A percentile compares a stretch with the other conserved stretches of the same genome.
These are phyloP conservation scores for Periparus ater DNA, from an alignment of 2,797 vertebrate species.

Conservation along the genomic window DNA sequence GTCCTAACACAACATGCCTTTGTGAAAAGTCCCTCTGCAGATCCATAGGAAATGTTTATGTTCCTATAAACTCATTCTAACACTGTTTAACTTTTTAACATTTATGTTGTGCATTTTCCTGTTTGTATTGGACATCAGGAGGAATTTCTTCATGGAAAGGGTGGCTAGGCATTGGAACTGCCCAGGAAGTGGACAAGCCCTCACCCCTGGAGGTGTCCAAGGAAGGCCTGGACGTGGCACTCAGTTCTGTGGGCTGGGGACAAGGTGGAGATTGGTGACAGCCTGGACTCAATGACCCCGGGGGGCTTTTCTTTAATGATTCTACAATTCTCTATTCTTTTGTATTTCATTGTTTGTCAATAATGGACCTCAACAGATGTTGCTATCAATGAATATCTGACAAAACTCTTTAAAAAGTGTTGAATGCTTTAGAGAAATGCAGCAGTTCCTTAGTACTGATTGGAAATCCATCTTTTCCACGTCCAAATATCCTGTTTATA, in stretches of 20 bases:
- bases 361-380: neutral
- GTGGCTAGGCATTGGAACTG: neutral
- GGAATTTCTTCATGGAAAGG: neutral
- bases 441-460: conserved; percentile 7
- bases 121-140: neutral
- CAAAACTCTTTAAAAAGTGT: neutral
- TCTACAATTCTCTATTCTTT: neutral
- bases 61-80: neutral
- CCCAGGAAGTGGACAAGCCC: neutral
- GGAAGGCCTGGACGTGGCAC: neutral
- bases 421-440: neutral
- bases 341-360: neutral
- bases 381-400: neutral
- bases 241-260: neutral
- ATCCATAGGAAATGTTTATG: neutral
- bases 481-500: conserved; percentile 21
- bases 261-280: neutral
- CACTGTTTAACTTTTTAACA: neutral
- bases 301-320: neutral
- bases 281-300: rapidly evolving
- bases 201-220: neutral
- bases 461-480: conserved; percentile 27
- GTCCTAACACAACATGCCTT: rapidly evolving
- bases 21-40: neutral
- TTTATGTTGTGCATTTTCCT: neutral